A percentile compares a stretch with the other conserved stretches of the same genome.
Conservation (phyloP, 2,113 vertebrate genomes). For the Mesitornis unicolor region DNA sequence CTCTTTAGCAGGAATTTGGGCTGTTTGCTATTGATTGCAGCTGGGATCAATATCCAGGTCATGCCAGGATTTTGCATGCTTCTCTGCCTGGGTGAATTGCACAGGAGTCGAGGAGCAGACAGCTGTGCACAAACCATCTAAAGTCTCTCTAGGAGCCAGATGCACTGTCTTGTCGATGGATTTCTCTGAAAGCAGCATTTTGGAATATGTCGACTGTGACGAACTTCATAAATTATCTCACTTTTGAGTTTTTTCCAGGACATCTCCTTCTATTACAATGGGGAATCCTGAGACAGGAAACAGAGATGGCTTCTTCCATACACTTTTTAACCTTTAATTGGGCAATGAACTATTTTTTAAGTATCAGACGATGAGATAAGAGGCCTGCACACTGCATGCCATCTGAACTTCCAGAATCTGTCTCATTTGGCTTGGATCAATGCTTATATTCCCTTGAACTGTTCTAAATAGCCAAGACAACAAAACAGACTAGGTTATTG, state of each 20-base stretch:
- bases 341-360: neutral
- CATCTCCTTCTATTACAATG: neutral
- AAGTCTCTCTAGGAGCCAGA: neutral
- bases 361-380: constrained; percentile 57
- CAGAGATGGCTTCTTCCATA: neutral
- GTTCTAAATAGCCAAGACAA: neutral
- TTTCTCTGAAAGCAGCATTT: constrained; percentile 12
- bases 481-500: neutral
- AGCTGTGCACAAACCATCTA: neutral
- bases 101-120: neutral
- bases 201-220: neutral
- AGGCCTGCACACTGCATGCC: neutral
- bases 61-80: neutral
- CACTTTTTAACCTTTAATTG: neutral
- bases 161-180: neutral
- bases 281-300: constrained; percentile 54
- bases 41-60: neutral
- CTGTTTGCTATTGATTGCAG: neutral
- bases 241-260: constrained; percentile 3
- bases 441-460: neutral
- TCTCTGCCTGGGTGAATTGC: neutral
- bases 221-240: neutral
- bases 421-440: neutral
- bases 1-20: neutral
- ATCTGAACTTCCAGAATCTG: constrained; percentile 1